Conservation (phyloP, 2,113 vertebrate species). For the Triplophysa siluroides region DNA sequence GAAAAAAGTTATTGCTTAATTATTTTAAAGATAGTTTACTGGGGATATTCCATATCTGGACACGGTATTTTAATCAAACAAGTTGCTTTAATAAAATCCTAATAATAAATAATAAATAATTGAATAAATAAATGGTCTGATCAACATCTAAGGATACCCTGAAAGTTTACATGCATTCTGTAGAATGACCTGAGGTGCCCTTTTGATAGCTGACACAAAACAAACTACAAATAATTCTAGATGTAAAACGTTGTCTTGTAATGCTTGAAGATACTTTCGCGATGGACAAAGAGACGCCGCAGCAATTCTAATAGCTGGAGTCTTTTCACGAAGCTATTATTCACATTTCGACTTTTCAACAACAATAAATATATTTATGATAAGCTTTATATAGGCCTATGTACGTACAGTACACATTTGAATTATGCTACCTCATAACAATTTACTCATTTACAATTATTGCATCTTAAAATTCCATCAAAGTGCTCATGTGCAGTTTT, state of each 20-base stretch:
- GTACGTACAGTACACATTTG: too few relatives aligned
- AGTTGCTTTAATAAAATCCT: background rate
- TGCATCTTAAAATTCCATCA: background rate
- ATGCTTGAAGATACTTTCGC: background rate
- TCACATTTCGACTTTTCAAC: background rate
- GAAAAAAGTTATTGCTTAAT: background rate
- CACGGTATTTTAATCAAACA: background rate
- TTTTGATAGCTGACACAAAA: background rate
- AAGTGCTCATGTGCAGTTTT: background rate
- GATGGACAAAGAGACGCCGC: background rate
- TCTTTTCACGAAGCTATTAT: background rate
- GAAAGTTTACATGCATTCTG: background rate
- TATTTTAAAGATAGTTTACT: background rate
- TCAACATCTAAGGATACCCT: background rate
- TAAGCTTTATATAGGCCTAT: too few relatives aligned
- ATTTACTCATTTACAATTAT: background rate
- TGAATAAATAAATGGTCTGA: background rate
- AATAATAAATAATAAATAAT: too few relatives aligned
- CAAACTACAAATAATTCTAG: constrained; percentile 1
- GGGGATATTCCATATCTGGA: background rate
- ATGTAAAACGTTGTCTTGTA: constrained; percentile 2
- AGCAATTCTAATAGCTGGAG: background rate
- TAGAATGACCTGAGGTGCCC: constrained; percentile 22
- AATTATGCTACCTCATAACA: background rate
- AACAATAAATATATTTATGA: too few relatives aligned